A percentile compares a stretch with the other conserved stretches of the same genome.
These are phyloP conservation scores for Odobenus rosmarus DNA, from an alignment of 2,113 vertebrate species.

Conservation along the genomic window DNA sequence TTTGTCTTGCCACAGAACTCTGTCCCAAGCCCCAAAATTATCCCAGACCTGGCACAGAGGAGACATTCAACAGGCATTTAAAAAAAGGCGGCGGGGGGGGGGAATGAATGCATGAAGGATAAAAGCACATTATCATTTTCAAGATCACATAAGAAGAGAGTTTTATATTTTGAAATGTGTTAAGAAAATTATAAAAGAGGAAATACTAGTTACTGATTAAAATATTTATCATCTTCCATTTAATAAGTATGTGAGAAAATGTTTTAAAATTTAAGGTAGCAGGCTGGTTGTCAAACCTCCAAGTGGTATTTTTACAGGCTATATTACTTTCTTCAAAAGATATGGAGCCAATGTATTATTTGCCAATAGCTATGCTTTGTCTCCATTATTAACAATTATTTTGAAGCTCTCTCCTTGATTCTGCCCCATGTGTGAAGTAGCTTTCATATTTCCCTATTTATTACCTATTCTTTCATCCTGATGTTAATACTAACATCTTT, in stretches of 20 bases:
- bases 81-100: not conserved
- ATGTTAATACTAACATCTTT: not conserved
- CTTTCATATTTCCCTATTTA: not conserved
- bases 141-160: not conserved
- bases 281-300: not conserved
- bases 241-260: not conserved
- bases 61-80: not conserved
- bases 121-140: not conserved
- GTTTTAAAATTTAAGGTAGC: not conserved
- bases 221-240: not conserved
- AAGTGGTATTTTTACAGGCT: not conserved
- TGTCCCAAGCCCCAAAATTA: not conserved
- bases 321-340: not conserved
- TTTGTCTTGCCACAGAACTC: not conserved
- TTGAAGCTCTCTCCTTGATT: not conserved
- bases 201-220: not conserved
- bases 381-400: not conserved
- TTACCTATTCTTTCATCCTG: not conserved
- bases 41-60: not conserved
- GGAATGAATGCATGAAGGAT: not conserved
- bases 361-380: not conserved
- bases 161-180: not conserved
- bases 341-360: not conserved
- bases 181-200: not conserved
- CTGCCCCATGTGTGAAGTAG: not conserved